These are phyloP conservation scores for Eupelmus urozonus DNA, from an alignment of 2,888 invertebrate genomes.

Conservation along the genomic window DNA sequence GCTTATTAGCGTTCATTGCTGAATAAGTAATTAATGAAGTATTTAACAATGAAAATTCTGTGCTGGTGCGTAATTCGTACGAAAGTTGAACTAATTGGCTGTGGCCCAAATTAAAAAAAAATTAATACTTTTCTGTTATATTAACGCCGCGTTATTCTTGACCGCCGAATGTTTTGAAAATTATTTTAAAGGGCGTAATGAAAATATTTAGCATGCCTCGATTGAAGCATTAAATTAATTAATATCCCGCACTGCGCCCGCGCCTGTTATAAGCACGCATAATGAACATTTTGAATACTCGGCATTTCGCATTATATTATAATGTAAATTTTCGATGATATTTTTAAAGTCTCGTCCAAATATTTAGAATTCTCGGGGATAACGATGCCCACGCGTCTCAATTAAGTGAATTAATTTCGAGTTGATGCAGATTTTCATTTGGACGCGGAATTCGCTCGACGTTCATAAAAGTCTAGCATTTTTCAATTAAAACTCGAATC, in stretches of 20 bases:
- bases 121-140: neutral
- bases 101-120: neutral
- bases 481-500: conserved; percentile 56
- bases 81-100: neutral
- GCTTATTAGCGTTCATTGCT: neutral
- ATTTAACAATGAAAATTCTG: conserved; percentile 18
- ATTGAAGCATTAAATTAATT: conserved; percentile 49
- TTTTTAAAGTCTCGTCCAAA: conserved; percentile 48
- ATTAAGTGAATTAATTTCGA: conserved; percentile 60
- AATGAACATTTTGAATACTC: conserved; percentile 53
- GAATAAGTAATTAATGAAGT: conserved; percentile 18
- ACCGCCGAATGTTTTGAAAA: neutral
- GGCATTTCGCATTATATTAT: conserved; percentile 43
- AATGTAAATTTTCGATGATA: conserved; percentile 54
- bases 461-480: conserved; percentile 59
- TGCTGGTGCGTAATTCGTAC: neutral
- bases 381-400: conserved; percentile 57
- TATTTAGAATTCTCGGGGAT: conserved; percentile 48
- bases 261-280: too few relatives aligned
- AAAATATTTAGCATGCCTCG: conserved; percentile 47
- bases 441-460: conserved; percentile 47
- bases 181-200: conserved; percentile 33
- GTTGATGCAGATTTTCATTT: conserved; percentile 59
- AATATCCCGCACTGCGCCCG: conserved; percentile 16
- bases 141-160: neutral